Conservation (phyloP, 2,888 invertebrate genomes). For the Willowsia nigromaculata region DNA sequence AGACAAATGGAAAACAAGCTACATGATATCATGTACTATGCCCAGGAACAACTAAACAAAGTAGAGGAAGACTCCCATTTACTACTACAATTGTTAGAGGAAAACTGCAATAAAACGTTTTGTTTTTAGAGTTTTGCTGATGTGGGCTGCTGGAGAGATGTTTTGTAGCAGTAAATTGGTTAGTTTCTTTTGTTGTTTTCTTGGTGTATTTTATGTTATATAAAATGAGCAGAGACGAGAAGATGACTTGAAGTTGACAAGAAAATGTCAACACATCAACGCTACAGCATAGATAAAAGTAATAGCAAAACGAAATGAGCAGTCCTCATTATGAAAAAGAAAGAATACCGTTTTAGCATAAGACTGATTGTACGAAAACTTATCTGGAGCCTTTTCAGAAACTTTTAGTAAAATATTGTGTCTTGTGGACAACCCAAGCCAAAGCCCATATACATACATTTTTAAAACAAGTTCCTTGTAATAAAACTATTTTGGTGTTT, state of each 20-base stretch:
- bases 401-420: background rate
- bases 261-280: slow-evolving; percentile 41
- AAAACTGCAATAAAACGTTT: slow-evolving; percentile 6
- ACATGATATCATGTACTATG: background rate
- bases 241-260: slow-evolving; percentile 36
- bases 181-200: background rate
- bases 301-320: background rate
- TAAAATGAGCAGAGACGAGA: background rate
- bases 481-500: background rate
- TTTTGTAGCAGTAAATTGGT: background rate
- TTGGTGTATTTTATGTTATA: background rate
- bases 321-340: background rate
- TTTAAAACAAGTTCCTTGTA: background rate
- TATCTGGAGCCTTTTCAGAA: slow-evolving; percentile 37
- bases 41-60: background rate
- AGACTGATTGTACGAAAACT: slow-evolving; percentile 41
- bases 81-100: background rate
- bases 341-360: background rate
- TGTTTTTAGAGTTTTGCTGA: background rate
- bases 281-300: slow-evolving; percentile 27
- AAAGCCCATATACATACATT: background rate
- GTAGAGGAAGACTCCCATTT: background rate
- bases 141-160: background rate
- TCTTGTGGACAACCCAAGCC: background rate
- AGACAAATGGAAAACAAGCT: slow-evolving; percentile 30